These are phyloP conservation scores for Myioborus miniatus DNA, from an alignment of 2,797 vertebrate species.

Conservation along the genomic window DNA sequence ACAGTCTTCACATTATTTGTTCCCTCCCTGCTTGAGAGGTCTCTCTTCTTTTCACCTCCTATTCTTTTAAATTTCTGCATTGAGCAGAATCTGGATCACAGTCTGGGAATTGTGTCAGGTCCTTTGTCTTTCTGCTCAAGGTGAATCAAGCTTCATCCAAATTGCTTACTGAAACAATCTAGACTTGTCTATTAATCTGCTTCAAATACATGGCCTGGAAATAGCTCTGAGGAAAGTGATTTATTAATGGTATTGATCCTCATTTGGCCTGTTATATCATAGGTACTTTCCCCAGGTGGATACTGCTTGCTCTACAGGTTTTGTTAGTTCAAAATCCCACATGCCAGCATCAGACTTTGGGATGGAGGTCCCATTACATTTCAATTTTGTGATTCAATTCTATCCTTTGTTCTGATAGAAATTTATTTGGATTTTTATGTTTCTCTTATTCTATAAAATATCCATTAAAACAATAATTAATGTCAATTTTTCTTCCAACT, in stretches of 20 bases:
- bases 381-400: neutral
- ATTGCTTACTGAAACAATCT: neutral
- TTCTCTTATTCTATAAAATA: neutral
- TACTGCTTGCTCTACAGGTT: neutral
- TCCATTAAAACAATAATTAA: neutral
- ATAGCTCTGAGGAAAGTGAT: neutral
- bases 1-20: neutral
- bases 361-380: neutral
- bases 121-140: neutral
- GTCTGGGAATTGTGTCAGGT: neutral
- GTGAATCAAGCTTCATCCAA: neutral
- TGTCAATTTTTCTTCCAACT: neutral
- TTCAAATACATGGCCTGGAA: neutral
- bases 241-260: constrained; percentile 8
- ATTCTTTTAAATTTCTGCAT: neutral
- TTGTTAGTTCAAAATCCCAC: neutral
- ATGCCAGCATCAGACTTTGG: neutral
- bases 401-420: neutral
- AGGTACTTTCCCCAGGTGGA: neutral
- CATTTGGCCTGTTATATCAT: neutral
- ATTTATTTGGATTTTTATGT: neutral
- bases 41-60: neutral
- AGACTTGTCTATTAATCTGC: neutral
- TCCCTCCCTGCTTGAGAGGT: neutral
- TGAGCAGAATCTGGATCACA: neutral